Evolutionary conservation across 2,797 vertebrate genomes (phyloP).

Genomic region (Cottoperca gobio): DNA sequence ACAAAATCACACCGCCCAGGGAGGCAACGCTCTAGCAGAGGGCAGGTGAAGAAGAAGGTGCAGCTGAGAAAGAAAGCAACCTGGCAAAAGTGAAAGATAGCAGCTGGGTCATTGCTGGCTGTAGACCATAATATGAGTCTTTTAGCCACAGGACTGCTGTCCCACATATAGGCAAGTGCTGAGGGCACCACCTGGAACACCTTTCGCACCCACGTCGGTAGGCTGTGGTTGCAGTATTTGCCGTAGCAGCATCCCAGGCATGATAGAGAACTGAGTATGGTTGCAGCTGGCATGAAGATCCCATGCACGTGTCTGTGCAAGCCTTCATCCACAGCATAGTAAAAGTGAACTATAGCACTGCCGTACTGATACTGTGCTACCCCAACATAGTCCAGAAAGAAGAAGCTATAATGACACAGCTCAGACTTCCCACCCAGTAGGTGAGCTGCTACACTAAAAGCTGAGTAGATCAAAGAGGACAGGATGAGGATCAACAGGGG

Average conservation of each 20-base stretch:
- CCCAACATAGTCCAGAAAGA: constrained; percentile 93
- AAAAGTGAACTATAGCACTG: constrained; percentile 90
- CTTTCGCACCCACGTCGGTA: constrained; percentile 76
- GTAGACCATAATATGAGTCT: constrained; percentile 77
- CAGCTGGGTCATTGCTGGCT: constrained; percentile 50
- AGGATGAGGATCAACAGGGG: constrained; percentile 89
- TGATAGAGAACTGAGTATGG: constrained; percentile 88
- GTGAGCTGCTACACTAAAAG: constrained; percentile 88
- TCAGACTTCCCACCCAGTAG: constrained; percentile 91
- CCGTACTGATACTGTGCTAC: constrained; percentile 93
- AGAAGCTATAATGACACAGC: constrained; percentile 90
- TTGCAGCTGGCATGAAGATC: constrained; percentile 87
- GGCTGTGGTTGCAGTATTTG: constrained; percentile 85
- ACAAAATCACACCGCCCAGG: constrained; percentile 90
- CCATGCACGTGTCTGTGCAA: constrained; percentile 75
- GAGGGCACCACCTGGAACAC: constrained; percentile 91
- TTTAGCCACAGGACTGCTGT: constrained; percentile 89
- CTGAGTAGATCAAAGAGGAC: constrained; percentile 87
- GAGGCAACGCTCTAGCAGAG: constrained; percentile 88
- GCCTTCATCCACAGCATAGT: constrained; percentile 87
- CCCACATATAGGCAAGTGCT: constrained; percentile 86
- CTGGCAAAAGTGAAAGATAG: constrained; percentile 77
- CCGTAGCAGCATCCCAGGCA: constrained; percentile 92
- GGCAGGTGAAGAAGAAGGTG: constrained; percentile 89
- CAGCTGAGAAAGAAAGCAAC: constrained; percentile 89